Evolutionary conservation across 2,888 invertebrate genomes (phyloP).

Genomic region (Leuctra nigra): DNA sequence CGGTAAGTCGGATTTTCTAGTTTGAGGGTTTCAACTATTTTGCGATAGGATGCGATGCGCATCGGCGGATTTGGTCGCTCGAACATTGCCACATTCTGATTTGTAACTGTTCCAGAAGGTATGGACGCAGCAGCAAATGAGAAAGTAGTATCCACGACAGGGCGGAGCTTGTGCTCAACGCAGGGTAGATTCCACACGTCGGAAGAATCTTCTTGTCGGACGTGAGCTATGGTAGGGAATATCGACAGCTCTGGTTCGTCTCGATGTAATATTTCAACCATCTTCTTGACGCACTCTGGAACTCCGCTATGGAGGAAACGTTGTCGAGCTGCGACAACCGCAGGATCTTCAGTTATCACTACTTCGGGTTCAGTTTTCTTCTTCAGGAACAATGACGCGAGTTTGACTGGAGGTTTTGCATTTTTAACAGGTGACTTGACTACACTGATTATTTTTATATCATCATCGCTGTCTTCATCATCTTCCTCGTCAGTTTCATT

Average conservation of each 20-base stretch:
- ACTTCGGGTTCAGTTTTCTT: constrained; percentile 31
- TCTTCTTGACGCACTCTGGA: constrained; percentile 55
- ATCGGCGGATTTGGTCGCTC: neutral
- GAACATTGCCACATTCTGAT: neutral
- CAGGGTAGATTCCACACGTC: neutral
- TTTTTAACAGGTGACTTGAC: neutral
- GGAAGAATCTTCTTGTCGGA: constrained; percentile 46
- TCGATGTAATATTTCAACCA: constrained; percentile 30
- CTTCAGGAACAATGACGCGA: constrained; percentile 65
- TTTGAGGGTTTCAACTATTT: constrained; percentile 50
- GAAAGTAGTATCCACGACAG: neutral
- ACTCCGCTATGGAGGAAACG: constrained; percentile 67
- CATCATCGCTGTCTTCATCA: constrained; percentile 20
- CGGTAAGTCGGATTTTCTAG: constrained; percentile 54
- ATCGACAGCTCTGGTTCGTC: constrained; percentile 41
- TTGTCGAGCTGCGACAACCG: constrained; percentile 54
- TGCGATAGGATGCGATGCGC: constrained; percentile 31
- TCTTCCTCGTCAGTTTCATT: constrained; percentile 23
- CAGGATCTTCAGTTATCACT: constrained; percentile 52
- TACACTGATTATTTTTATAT: too few relatives aligned
- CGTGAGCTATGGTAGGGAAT: constrained; percentile 59
- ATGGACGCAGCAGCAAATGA: neutral
- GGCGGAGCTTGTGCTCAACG: neutral
- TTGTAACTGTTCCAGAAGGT: neutral
- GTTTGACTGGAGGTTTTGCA: constrained; percentile 40